These are phyloP conservation scores for Herpetotheres cachinnans DNA, from an alignment of 2,113 vertebrate genomes.

Conservation along the genomic window DNA sequence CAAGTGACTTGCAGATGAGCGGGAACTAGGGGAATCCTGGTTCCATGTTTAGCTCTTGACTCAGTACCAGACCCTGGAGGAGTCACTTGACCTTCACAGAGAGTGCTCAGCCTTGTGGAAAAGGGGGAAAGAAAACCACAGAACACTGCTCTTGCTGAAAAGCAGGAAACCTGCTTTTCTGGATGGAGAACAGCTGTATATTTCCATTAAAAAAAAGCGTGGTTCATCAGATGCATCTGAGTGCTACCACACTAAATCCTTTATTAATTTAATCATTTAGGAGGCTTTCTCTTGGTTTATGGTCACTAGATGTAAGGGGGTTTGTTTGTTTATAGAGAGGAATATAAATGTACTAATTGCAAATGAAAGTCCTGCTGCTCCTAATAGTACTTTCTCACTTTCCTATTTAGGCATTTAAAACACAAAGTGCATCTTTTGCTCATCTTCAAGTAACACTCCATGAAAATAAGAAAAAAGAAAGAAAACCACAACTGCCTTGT, in stretches of 20 bases:
- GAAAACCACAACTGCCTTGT: background rate
- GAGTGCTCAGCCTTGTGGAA: background rate
- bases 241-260: background rate
- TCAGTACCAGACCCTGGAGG: background rate
- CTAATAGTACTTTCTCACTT: background rate
- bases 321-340: background rate
- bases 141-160: background rate
- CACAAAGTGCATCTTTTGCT: background rate
- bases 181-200: background rate
- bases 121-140: background rate
- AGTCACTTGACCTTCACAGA: slow-evolving; percentile 8
- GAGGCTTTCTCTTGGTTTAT: background rate
- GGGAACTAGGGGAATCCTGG: background rate
- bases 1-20: background rate
- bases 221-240: background rate
- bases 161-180: background rate
- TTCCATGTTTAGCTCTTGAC: slow-evolving; percentile 3
- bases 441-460: background rate
- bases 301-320: background rate
- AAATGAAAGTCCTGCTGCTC: background rate
- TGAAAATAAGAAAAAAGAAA: background rate
- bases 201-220: background rate
- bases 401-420: background rate
- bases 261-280: background rate
- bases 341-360: background rate